Base-by-base conservation (phyloP, 2,888 invertebrate genomes). In the Tipula confusa region DNA sequence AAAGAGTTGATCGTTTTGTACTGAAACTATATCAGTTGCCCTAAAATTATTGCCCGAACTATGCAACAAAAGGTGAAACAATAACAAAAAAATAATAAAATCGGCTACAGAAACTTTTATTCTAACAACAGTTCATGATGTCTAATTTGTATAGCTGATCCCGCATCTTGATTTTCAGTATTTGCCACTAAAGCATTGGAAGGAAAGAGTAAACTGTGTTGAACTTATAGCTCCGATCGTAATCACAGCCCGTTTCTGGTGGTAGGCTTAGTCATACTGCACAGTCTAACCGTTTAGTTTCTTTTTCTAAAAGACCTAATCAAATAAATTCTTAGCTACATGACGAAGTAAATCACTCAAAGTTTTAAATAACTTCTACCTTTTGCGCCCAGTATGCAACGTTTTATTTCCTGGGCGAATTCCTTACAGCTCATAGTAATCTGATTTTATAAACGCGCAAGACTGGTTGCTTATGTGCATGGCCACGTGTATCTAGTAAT, bases 381-480 rank as follows among this genome's bases (percentile, higher is more conserved):
- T 95, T 89, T 98, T 97, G 1, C 97, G 91, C 0, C 96, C 97
- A 1, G 97, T 95, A 85, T 96, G 1, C 98, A 93, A 1, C 97
- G 93, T 85, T 96, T 95, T 85, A 96, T 94, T 91, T 98, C 98
- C 86, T 97, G 95, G 79, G 94, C 93, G 82, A 96, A 90, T 89
- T 96, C 96, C 86, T 96, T 95, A 85, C 95, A 92, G 85, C 96
- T 88, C 87, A 95, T 91, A 85, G 93, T 92, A 85, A 95, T 93
- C 94, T 98, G 98, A 89, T 95, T 95, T 90, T 98, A 98, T 4
- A 98, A 91, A 33, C 97, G 92, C n/a, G n/a, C 85, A 94, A 90
- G 36, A 97, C 93, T 90, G 97, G 96, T 87, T 97, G 97, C 13
- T 97, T 90, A 89, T 98, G 96, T 86, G 95, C 93, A 86, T 96